Conservation (phyloP, 2,888 invertebrate species). For the Melieria crassipennis region DNA sequence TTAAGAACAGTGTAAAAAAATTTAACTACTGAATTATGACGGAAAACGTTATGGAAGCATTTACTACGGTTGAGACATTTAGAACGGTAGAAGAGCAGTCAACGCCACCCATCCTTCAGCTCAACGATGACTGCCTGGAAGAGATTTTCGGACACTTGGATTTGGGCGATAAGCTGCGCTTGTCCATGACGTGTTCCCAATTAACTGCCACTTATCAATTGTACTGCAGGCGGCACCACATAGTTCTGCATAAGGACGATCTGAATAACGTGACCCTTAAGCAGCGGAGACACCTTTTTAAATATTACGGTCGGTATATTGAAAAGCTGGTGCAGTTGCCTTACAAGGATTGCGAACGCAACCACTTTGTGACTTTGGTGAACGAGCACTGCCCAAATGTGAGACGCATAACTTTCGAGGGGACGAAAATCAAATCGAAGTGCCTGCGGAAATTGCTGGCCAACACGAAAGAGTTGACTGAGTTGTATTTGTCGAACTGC, state of each 20-base stretch:
- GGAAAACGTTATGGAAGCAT: too few relatives aligned
- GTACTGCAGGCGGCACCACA: constrained; percentile 21
- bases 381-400: constrained; percentile 23
- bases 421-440: constrained; percentile 24
- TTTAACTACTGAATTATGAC: too few relatives aligned
- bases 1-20: too few relatives aligned
- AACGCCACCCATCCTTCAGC: too few relatives aligned
- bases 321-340: constrained; percentile 11
- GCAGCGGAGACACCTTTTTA: constrained; percentile 17
- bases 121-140: constrained; percentile 25
- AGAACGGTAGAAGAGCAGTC: too few relatives aligned
- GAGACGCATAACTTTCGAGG: constrained; percentile 15
- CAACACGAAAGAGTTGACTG: constrained; percentile 17
- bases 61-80: too few relatives aligned
- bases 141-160: constrained; percentile 23
- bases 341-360: constrained; percentile 20
- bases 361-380: constrained; percentile 20
- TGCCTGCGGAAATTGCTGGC: constrained; percentile 20
- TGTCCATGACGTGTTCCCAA: constrained; percentile 19
- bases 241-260: constrained; percentile 12
- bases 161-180: constrained; percentile 17
- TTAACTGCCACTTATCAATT: constrained; percentile 14
- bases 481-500: constrained; percentile 25
- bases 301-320: constrained; percentile 11
- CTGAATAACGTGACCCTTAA: constrained; percentile 13